Evolutionary conservation across 2,888 invertebrate genomes (phyloP), one percentile per base, ranked within the genome.

Genomic region (Trachelus troglodyta): DNA sequence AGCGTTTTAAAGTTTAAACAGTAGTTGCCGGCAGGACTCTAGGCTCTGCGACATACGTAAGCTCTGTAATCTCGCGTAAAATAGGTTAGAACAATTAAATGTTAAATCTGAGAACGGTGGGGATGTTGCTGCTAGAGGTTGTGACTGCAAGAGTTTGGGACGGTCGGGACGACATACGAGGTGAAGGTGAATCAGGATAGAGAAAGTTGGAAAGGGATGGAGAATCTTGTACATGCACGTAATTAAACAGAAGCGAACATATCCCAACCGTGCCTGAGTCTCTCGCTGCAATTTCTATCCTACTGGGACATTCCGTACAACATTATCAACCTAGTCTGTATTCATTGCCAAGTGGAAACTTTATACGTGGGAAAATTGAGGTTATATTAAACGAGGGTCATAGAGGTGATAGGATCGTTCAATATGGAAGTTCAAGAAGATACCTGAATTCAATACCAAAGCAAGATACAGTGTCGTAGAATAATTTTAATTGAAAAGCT

Each of bases 11-110:
- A 69, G 12, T 69, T 69, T 69, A 69, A 69, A 69, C 30, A 15
- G 69, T 9, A 69, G 69, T 69, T 11, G 11, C 23, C 30, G 69
- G 69, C 30, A 69, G 31, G 9, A 15, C 30, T 30, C 30, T 30
- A 30, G 69, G 15, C 69, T 30, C 12, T 69, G 30, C 74, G 74
- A 74, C 35, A 74, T 35, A 35, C n/a, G 35, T 74, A 74, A 74
- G 35, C 74, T 35, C 34, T 74, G 74, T 74, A 74, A 74, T 34
- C 35, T 74, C 74, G 74, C 35, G 23, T 35, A 34, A 74, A 69
- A 74, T 74, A 34, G 74, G 74, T 74, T 34, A 34, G 74, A 35
- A 74, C 74, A 74, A 74, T 74, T 74, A 74, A 33, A 34, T 74
- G 74, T 74, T 74, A 74, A 74, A 74, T 74, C 74, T 74, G 35